Percentiles rank a stretch among this genome's conserved stretches.
phyloP scores from a whole-genome alignment of 2,113 vertebrate species.

The Gallinago undulata region DNA sequence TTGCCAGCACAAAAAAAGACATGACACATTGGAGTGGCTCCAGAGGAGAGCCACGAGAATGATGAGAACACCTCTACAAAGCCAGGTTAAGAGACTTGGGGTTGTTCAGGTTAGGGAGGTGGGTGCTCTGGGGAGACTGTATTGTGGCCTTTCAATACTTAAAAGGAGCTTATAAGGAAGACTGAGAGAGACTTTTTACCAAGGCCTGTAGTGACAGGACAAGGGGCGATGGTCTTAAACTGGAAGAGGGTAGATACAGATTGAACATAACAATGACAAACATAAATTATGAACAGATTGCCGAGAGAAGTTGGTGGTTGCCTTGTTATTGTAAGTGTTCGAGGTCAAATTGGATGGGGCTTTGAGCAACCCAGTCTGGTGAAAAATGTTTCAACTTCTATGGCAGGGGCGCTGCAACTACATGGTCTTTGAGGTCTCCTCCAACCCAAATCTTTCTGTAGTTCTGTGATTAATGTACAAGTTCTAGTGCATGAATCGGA shows the following conservation, averaged over 20 bases:
- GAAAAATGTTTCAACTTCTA: fast-evolving
- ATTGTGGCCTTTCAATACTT: no score
- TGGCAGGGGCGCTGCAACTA: no score
- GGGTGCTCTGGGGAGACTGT: background rate
- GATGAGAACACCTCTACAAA: background rate
- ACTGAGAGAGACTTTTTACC: background rate
- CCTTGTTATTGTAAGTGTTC: background rate
- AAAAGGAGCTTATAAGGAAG: background rate
- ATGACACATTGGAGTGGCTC: background rate
- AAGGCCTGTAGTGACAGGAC: background rate
- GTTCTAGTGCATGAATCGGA: fast-evolving
- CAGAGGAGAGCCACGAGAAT: background rate
- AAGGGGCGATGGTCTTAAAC: background rate
- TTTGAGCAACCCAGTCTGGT: background rate
- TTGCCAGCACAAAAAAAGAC: background rate
- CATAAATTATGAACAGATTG: background rate
- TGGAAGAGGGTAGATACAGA: background rate
- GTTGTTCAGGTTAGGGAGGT: background rate
- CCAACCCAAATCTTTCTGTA: background rate
- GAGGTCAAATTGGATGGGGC: background rate
- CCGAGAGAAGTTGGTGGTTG: background rate
- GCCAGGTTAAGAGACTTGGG: background rate
- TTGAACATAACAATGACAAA: background rate
- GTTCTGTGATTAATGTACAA: background rate
- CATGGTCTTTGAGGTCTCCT: background rate